These are phyloP conservation scores for Geococcyx californianus DNA, from an alignment of 2,113 vertebrate species.

Conservation along the genomic window DNA sequence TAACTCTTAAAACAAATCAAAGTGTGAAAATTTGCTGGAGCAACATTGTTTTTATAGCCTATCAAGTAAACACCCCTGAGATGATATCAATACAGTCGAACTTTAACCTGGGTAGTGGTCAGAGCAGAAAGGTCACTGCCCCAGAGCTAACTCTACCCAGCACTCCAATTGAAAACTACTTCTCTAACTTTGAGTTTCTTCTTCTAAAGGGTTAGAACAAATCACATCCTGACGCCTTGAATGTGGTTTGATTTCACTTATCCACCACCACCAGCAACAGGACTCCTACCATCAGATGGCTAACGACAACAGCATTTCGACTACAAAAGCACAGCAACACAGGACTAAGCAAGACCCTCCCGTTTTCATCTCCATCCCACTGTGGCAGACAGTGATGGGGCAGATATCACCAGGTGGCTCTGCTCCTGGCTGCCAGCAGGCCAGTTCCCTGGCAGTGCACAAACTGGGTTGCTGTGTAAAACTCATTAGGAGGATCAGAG, in stretches of 20 bases:
- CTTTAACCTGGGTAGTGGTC: background rate
- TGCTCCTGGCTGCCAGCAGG: background rate
- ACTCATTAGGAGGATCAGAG: background rate
- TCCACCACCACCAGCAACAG: background rate
- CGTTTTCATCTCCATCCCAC: background rate
- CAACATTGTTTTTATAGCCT: constrained; percentile 7
- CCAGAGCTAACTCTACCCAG: background rate
- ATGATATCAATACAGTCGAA: background rate
- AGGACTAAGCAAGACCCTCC: background rate
- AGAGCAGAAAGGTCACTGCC: constrained; percentile 22
- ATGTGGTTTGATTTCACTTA: background rate
- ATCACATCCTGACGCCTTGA: background rate
- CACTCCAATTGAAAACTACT: background rate
- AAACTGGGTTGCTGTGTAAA: background rate
- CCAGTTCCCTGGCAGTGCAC: background rate
- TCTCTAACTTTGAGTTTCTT: constrained; percentile 35
- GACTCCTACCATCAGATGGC: background rate
- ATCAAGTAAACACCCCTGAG: background rate
- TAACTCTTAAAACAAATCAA: constrained; percentile 54
- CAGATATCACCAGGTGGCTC: background rate
- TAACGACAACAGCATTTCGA: background rate
- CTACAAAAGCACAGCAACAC: background rate
- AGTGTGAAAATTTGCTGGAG: constrained; percentile 26
- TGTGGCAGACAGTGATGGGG: rapidly evolving
- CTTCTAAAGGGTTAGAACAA: background rate